Percentiles rank a stretch among this genome's conserved stretches.
phyloP scores from a whole-genome alignment of 2,113 vertebrate species.

The Prunella fulvescens region DNA sequence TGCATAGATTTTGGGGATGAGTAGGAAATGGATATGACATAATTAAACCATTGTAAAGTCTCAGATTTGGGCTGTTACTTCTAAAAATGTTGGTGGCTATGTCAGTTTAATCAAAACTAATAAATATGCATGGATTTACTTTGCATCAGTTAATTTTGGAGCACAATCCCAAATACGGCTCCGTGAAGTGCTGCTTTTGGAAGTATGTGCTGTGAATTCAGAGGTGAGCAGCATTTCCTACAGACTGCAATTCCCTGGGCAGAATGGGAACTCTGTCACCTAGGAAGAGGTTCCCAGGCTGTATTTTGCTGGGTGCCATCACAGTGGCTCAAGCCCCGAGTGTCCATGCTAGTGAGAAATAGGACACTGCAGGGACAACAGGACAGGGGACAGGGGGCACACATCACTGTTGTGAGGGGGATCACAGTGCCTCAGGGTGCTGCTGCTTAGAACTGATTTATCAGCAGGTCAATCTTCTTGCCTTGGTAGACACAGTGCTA shows the following conservation, averaged over 20 bases:
- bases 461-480: not conserved
- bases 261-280: not conserved
- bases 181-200: not conserved
- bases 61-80: not conserved
- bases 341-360: accelerated
- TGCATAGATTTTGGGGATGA: not conserved
- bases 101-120: not conserved
- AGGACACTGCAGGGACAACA: accelerated
- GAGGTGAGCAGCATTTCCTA: not conserved
- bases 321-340: not conserved
- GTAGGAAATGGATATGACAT: not conserved
- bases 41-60: not conserved
- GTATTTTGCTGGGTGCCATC: not conserved
- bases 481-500: not conserved
- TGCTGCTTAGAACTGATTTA: not conserved
- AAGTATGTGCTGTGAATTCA: not conserved
- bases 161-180: not conserved
- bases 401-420: not conserved
- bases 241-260: not conserved
- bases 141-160: not conserved
- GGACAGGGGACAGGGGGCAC: too few species aligned
- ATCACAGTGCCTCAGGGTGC: not conserved
- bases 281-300: not conserved
- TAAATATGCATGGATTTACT: not conserved
- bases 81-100: not conserved